Evolutionary conservation across 2,113 vertebrate species (phyloP).

Genomic region (Zosterops lateralis): DNA sequence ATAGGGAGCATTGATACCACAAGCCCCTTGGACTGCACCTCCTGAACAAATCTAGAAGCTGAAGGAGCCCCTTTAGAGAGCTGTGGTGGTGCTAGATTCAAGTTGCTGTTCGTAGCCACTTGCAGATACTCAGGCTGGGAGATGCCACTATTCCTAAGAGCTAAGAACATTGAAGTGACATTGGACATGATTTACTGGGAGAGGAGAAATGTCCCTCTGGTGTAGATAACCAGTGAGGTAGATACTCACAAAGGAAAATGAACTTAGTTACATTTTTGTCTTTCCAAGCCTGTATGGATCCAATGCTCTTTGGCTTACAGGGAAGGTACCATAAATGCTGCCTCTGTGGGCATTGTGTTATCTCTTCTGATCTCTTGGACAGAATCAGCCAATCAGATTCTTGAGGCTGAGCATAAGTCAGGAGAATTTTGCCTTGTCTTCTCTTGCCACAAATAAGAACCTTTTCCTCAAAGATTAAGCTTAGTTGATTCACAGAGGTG

Average conservation of each 20-base stretch:
- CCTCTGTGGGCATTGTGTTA: neutral
- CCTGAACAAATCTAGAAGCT: neutral
- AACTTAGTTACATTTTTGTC: neutral
- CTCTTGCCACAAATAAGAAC: neutral
- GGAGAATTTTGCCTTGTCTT: neutral
- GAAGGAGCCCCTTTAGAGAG: neutral
- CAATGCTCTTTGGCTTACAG: neutral
- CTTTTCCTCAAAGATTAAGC: neutral
- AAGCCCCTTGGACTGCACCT: neutral
- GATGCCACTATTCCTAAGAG: neutral
- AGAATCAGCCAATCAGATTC: neutral
- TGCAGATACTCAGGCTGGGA: neutral
- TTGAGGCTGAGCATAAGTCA: neutral
- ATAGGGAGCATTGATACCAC: neutral
- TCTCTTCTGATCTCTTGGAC: neutral
- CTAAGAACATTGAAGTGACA: neutral
- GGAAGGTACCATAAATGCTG: neutral
- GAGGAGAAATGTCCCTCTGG: neutral
- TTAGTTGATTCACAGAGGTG: neutral
- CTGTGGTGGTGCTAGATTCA: rapidly evolving
- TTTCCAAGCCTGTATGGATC: neutral
- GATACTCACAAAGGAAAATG: neutral
- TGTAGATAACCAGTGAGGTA: neutral
- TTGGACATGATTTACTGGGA: neutral
- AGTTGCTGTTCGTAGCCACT: neutral